phyloP scores from a whole-genome alignment of 2,113 vertebrate species.

The Andinoacara biseriatus region DNA sequence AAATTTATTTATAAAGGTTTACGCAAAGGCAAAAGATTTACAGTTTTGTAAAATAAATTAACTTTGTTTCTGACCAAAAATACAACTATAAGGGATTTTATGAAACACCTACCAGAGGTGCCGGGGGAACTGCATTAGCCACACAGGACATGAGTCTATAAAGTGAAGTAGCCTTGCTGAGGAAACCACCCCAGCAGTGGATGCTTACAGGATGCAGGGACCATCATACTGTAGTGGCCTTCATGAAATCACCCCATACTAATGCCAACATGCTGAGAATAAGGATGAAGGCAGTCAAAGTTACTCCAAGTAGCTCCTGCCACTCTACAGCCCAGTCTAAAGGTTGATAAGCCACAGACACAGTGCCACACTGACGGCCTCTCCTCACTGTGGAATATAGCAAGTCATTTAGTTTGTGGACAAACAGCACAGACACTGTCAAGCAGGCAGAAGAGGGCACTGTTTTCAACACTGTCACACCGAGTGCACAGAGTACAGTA shows the following conservation, averaged over 20 bases:
- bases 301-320: slow-evolving; percentile 69
- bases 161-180: slow-evolving; percentile 48
- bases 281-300: slow-evolving; percentile 66
- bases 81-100: neutral
- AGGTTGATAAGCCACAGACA: slow-evolving; percentile 64
- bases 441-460: slow-evolving; percentile 70
- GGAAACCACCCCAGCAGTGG: slow-evolving; percentile 52
- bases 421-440: neutral
- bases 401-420: slow-evolving; percentile 43
- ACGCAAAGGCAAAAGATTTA: neutral
- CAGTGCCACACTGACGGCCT: slow-evolving; percentile 17
- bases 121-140: slow-evolving; percentile 36
- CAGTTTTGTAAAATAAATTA: neutral
- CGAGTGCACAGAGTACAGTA: neutral
- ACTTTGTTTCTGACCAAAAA: neutral
- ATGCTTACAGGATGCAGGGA: slow-evolving; percentile 18
- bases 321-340: slow-evolving; percentile 47
- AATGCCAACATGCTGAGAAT: slow-evolving; percentile 70
- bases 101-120: slow-evolving; percentile 6
- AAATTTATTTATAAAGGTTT: neutral
- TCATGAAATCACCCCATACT: slow-evolving; percentile 72
- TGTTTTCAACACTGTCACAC: slow-evolving; percentile 48
- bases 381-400: slow-evolving; percentile 44
- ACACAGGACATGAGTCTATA: slow-evolving; percentile 20
- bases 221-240: slow-evolving; percentile 42